Base-by-base conservation (phyloP, 2,888 invertebrate genomes). In the Palloptera scutellata region DNA sequence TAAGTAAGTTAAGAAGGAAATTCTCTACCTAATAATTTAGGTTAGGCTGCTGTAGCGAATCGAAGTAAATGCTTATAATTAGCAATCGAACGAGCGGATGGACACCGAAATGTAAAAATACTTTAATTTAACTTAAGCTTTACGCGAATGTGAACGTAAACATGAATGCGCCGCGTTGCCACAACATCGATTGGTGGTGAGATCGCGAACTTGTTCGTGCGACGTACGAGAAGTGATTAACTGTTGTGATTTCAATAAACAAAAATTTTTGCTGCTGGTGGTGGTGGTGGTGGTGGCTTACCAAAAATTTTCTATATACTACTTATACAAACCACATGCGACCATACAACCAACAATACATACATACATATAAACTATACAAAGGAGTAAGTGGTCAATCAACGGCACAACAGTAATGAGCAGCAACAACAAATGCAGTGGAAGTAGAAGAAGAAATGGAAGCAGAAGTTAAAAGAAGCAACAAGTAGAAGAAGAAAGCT, bases 211-310 rank as follows among this genome's bases (percentile, higher is more conserved):
- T 69, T 62, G 60, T 45, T 57, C 66, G 63, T 61, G 57, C 62
- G 48, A 69, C 67, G 54, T 61, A 30, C 30, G 61, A 41, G 61
- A 64, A 53, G 69, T 64, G 63, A 60, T 67, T 67, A 67, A 67
- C 67, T 67, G 67, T 52, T 54, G 43, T 59, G 63, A 53, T 62
- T 63, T 67, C 54, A 63, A 63, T 63, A 63, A 64, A 30, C 2
- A 30, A 30, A 30, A 4, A 52, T 64, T 63, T 60, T 30, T 9
- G n/a, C n/a, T n/a, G n/a, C n/a, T n/a, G n/a, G n/a, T n/a, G 40
- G 40, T 61, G 60, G 40, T 30, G 64, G 52, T 42, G n/a, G 19
- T 15, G 17, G 58, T 9, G 20, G 64, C 52, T 58, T 58, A 42
- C 17, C 48, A 48, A 9, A 13, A 15, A 48, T 15, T 48, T 5